Conservation (phyloP, 2,888 invertebrate genomes). For the Lasiommata megera region DNA sequence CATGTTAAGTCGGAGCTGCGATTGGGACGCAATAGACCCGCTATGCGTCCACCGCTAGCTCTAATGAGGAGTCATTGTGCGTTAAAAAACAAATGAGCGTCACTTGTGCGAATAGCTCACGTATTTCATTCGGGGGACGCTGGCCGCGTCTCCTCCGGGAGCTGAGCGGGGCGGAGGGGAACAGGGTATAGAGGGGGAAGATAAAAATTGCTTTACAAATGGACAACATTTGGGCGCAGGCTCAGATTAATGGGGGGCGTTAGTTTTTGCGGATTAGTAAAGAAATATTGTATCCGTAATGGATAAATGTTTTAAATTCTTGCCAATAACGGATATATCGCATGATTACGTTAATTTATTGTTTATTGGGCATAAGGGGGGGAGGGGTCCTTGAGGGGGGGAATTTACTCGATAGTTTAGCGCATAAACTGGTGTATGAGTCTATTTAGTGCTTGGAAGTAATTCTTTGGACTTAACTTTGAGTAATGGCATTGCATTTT, state of each 20-base stretch:
- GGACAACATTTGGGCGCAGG: constrained; percentile 28
- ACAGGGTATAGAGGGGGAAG: not conserved
- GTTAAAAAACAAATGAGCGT: constrained; percentile 6
- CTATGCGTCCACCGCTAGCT: not conserved
- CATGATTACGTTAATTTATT: constrained; percentile 23
- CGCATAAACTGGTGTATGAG: not conserved
- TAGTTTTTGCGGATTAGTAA: constrained; percentile 30
- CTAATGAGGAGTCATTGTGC: constrained; percentile 5
- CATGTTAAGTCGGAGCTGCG: no score
- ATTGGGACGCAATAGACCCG: no score
- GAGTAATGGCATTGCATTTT: no score
- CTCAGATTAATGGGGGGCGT: constrained; percentile 26
- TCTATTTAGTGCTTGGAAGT: no score
- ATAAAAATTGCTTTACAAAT: constrained; percentile 31
- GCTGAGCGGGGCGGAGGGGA: not conserved
- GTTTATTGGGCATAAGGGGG: not conserved
- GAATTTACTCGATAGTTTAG: not conserved
- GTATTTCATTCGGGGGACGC: constrained; percentile 32
- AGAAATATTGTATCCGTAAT: constrained; percentile 26
- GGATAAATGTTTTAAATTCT: constrained; percentile 20
- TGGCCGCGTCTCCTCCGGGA: constrained; percentile 20
- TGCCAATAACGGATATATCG: constrained; percentile 14
- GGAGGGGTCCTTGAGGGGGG: not conserved
- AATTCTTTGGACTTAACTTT: no score
- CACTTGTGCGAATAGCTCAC: constrained; percentile 2